Evolutionary conservation across 2,797 vertebrate genomes (phyloP), one percentile per base, ranked within the genome.

Genomic region (Passerculus sandwichensis): DNA sequence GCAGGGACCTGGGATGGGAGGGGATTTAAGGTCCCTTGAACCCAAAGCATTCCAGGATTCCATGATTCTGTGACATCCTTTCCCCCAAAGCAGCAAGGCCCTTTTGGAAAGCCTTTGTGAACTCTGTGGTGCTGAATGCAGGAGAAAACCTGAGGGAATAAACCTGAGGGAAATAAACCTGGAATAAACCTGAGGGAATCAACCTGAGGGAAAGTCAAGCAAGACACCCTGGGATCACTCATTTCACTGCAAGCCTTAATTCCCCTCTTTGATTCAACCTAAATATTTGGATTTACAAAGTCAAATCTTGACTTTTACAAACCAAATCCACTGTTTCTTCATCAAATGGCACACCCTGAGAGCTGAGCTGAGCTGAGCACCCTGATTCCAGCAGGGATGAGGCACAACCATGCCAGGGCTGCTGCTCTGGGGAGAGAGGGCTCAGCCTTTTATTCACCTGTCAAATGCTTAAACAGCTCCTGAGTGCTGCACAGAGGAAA

Each of bases 371-470:
- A 51, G 66, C 56, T 42, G 64, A 75, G 34, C 56, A 15, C n/a
- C 10, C 9, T 0, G 2, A 38, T 6, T 17, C 1, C 27, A 78
- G 88, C 81, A 85, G 76, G 72, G 13, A n/a, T 0, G 7, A 47
- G 69, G 38, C 42, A 7, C n/a, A 53, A 4, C 47, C 6, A 2
- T 0, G 61, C 54, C 82, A 25, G 50, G 75, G 65, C 40, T 40
- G 40, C 40, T 40, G 40, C 40, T 40, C 40, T 40, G 40, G 40
- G 40, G 75, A 57, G 75, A 57, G 48, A 51, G 85, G 76, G 88
- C 32, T 94, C 77, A 30, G 69, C 72, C 93, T 80, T 94, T 92
- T 88, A 36, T 92, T 93, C 94, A 85, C 78, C 93, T 91, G 91
- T 83, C 96, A 96, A 45, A 44, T 0, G 34, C 87, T 80, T 9